Conservation (phyloP, 2,888 invertebrate species). For the Cosmorhoe ocellata region DNA sequence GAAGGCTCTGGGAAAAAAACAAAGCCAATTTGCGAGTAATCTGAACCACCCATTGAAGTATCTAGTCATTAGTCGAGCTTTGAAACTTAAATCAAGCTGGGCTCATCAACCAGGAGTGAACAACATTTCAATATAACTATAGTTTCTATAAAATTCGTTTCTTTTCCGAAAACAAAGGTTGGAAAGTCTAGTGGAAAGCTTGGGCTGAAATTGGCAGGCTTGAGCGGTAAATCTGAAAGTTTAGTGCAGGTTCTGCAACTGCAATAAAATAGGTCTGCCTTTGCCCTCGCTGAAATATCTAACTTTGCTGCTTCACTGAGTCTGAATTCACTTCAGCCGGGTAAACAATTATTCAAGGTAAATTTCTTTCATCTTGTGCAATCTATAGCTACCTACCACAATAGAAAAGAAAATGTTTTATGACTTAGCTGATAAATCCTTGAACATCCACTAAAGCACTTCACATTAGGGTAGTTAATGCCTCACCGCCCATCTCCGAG, state of each 20-base stretch:
- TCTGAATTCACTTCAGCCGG: too few species aligned
- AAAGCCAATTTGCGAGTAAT: constrained; percentile 20
- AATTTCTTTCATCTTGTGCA: too few species aligned
- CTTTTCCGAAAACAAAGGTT: not conserved
- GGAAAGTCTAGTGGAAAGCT: not conserved
- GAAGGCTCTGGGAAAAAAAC: constrained; percentile 10
- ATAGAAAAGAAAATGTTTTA: not conserved
- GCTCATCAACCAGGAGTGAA: constrained; percentile 10
- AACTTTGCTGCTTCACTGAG: too few species aligned
- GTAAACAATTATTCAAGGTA: too few species aligned
- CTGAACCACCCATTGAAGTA: constrained; percentile 13
- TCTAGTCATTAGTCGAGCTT: constrained; percentile 16
- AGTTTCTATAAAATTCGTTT: too few species aligned
- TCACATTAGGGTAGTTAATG: constrained; percentile 19
- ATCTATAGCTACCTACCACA: too few species aligned
- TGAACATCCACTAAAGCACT: not conserved
- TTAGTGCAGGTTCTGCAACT: constrained; percentile 9
- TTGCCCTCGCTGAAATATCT: not conserved
- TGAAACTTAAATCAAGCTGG: constrained; percentile 9
- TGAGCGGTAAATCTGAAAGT: constrained; percentile 5
- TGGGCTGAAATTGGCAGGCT: constrained; percentile 9
- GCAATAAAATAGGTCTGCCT: not conserved
- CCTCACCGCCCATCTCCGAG: constrained; percentile 8
- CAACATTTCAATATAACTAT: constrained; percentile 10
- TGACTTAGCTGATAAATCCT: constrained; percentile 3